Conservation (phyloP, 2,797 vertebrate genomes). For the Manis crassicaudata region DNA sequence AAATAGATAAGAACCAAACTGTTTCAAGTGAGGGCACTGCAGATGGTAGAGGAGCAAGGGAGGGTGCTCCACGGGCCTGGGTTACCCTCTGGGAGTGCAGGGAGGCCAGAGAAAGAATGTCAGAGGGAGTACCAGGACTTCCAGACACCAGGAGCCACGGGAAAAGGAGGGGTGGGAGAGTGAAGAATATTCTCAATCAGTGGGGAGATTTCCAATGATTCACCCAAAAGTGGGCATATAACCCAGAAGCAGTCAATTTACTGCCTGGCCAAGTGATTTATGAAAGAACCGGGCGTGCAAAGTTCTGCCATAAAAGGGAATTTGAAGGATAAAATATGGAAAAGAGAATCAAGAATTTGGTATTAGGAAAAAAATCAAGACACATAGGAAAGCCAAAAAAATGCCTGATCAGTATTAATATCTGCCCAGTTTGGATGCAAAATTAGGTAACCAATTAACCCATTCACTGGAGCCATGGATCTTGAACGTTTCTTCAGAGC, state of each 20-base stretch:
- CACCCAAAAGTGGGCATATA: background rate
- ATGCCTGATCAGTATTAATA: background rate
- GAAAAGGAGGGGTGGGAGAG: background rate
- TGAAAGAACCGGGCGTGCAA: background rate
- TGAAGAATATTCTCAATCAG: background rate
- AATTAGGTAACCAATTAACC: background rate
- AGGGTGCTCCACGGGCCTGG: background rate
- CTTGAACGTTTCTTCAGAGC: background rate
- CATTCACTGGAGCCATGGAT: background rate
- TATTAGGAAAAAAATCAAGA: background rate
- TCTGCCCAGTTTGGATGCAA: background rate
- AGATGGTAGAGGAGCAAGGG: background rate
- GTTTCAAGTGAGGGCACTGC: background rate
- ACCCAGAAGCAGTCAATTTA: background rate
- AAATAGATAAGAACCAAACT: background rate
- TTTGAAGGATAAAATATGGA: background rate
- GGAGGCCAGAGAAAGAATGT: background rate
- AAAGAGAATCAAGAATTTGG: background rate
- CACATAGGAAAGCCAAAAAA: background rate
- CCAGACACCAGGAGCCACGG: background rate
- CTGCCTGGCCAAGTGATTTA: background rate
- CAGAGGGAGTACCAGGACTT: background rate
- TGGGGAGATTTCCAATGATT: background rate
- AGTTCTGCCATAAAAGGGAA: background rate
- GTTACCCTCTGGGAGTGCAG: background rate